Percentiles rank a stretch among this genome's conserved stretches.
phyloP scores from a whole-genome alignment of 2,888 invertebrate genomes.

The Microctonus brassicae region DNA sequence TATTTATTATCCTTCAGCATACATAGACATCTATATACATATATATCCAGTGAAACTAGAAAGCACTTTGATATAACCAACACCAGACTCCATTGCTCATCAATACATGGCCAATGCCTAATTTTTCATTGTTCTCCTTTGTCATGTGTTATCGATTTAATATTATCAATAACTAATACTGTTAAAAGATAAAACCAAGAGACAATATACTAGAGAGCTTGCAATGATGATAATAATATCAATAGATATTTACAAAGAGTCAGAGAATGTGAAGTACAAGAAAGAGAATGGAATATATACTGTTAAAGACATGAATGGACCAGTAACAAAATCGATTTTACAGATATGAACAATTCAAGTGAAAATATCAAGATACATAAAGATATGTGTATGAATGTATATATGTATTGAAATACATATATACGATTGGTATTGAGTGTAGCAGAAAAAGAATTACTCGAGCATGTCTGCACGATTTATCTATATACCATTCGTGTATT shows the following conservation, averaged over 20 bases:
- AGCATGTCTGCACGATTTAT: background rate
- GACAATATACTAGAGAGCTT: background rate
- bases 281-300: too few species aligned
- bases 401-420: too few species aligned
- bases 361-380: background rate
- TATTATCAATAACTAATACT: background rate
- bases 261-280: too few species aligned
- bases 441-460: background rate
- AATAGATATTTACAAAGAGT: too few species aligned
- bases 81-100: conserved; percentile 36
- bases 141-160: background rate
- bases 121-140: background rate
- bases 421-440: background rate
- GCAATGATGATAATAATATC: background rate
- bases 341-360: background rate
- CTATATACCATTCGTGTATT: background rate
- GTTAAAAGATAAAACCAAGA: too few species aligned
- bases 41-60: conserved; percentile 19
- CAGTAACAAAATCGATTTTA: background rate
- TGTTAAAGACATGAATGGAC: too few species aligned
- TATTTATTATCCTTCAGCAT: too few species aligned
- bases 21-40: too few species aligned
- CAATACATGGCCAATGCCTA: background rate
- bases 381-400: too few species aligned
- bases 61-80: conserved; percentile 5